Base-by-base conservation (phyloP, 1,140 invertebrate species). In the Drosophila sp. region DNA sequence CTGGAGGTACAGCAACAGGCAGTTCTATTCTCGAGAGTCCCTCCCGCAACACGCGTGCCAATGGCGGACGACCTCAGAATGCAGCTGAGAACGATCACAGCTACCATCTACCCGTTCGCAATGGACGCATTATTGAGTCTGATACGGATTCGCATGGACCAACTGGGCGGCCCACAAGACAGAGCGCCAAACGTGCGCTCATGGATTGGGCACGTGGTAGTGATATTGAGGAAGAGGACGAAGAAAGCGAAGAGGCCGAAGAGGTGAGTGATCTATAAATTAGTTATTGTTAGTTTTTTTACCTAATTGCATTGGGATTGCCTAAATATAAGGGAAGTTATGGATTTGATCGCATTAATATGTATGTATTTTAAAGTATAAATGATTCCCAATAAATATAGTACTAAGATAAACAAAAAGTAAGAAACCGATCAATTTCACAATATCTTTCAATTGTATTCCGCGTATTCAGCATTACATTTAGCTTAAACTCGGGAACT, bases 21-120 rank as follows among this genome's bases (percentile, higher is more conserved):
- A 65, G 59, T n/a, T 50, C 66, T 32, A 78, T 64, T 54, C 64
- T 81, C 1, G 78, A 73, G 9, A 90, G 80, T 48, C 90, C 90
- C 0, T 91, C 75, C 5, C 77, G 90, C 4, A 90, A 76, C 38
- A 91, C 86, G 3, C 80, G 89, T 16, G 80, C 80, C 29, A 89
- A 91, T 48, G 79, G 80, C 0, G 72, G 67, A 1, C 53, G 84
- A 1, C 48, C 75, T 7, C 72, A 80, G 13, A 53, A 76, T 59
- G 81, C 77, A 2, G 58, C 90, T 4, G 91, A 92, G 41, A 90
- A 90, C 41, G 91, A 92, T 76, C 91, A 92, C 41, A 92, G 90
- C 62, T 92, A 91, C 53, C 91, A 92, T 73, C 40, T 91, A 32
- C 84, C 90, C 0, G 86, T 87, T 7, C 83, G 89, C 48, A 90